A percentile compares a stretch with the other conserved stretches of the same genome.
These are phyloP conservation scores for Ephestia elutella DNA, from an alignment of 1,140 invertebrate species.

Conservation along the genomic window DNA sequence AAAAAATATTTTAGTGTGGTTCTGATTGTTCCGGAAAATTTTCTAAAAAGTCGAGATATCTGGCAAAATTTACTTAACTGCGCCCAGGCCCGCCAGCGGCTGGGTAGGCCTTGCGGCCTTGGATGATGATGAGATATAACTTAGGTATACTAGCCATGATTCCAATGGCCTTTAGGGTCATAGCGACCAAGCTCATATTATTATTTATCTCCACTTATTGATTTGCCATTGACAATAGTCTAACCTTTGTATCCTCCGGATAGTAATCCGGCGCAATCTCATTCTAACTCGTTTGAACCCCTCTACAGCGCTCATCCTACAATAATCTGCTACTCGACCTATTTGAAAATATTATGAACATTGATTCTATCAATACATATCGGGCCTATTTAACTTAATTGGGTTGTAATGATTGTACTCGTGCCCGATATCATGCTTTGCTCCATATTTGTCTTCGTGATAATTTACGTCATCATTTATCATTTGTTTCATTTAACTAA, in stretches of 20 bases:
- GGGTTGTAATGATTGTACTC: neutral
- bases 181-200: neutral
- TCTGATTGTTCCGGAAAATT: too few relatives aligned
- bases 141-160: too few relatives aligned
- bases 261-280: neutral
- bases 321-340: neutral
- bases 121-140: too few relatives aligned
- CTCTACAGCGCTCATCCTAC: neutral
- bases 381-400: neutral
- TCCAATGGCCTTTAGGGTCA: neutral
- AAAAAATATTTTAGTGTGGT: too few relatives aligned
- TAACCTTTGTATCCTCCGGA: neutral
- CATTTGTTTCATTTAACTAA: neutral
- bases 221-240: neutral
- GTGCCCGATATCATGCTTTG: slow-evolving; percentile 18
- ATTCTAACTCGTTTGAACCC: neutral
- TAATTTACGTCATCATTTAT: slow-evolving; percentile 17
- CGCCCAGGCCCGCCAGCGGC: too few relatives aligned
- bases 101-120: too few relatives aligned
- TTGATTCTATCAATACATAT: neutral
- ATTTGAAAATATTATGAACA: neutral
- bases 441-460: slow-evolving; percentile 16
- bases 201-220: neutral
- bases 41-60: too few relatives aligned
- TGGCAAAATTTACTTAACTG: too few relatives aligned